These are phyloP conservation scores for Daboia siamensis DNA, from an alignment of 2,113 vertebrate species.

Conservation along the genomic window DNA sequence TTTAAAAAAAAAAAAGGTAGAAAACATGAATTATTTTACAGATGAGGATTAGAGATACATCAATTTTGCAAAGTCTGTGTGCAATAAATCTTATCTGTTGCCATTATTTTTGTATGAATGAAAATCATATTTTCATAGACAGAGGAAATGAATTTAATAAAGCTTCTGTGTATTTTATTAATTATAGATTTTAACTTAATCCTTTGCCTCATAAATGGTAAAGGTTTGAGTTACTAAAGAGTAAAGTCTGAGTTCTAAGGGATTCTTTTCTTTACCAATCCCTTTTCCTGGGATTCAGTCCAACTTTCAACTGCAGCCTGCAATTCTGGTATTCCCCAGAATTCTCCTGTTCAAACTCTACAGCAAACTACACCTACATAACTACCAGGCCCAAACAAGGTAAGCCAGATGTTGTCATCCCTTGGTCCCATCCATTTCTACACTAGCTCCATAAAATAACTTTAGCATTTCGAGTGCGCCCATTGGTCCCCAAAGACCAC, in stretches of 20 bases:
- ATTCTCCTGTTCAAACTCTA: not conserved
- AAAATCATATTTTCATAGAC: not conserved
- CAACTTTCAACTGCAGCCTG: not conserved
- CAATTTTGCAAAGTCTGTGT: not conserved
- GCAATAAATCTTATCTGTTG: not conserved
- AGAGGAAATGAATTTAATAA: not conserved
- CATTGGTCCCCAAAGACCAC: not conserved
- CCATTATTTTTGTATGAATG: not conserved
- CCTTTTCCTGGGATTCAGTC: not conserved
- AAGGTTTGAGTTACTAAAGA: not conserved
- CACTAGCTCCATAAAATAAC: not conserved
- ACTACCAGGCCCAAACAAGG: not conserved
- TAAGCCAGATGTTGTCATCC: not conserved
- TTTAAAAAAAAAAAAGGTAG: not conserved
- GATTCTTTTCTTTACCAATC: not conserved
- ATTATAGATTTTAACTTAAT: not conserved
- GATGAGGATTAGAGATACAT: not conserved
- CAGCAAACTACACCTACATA: not conserved
- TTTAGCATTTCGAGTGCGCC: not conserved
- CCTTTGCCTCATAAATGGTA: not conserved
- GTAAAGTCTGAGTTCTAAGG: not conserved
- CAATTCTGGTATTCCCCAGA: not conserved
- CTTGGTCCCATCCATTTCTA: not conserved
- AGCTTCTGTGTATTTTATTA: not conserved
- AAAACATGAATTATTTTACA: not conserved